Evolutionary conservation across 2,888 invertebrate genomes (phyloP).

Genomic region (Cryptus viduatorius): DNA sequence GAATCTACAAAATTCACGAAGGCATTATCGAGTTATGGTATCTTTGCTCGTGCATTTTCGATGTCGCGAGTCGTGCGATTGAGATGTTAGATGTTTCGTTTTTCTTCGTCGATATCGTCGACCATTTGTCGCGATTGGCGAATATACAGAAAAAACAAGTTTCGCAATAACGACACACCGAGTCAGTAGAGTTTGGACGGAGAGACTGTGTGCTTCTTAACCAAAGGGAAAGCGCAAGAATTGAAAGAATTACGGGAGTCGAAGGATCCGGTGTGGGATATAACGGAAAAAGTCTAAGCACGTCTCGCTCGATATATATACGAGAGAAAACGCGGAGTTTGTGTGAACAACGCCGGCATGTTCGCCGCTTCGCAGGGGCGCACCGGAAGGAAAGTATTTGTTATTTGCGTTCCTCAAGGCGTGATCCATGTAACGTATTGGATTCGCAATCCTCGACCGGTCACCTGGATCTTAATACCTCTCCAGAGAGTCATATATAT

Average conservation of each 20-base stretch:
- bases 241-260: conserved; percentile 9
- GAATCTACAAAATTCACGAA: no score
- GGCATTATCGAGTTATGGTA: no score
- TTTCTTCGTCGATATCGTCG: no score
- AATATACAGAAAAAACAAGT: neutral
- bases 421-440: conserved; percentile 33
- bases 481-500: conserved; percentile 29
- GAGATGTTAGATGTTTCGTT: no score
- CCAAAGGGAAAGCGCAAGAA: neutral
- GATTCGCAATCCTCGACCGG: conserved; percentile 34
- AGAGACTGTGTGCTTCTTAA: neutral
- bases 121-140: neutral
- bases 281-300: conserved; percentile 7
- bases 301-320: conserved; percentile 12
- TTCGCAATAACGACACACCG: neutral
- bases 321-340: neutral
- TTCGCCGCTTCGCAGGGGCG: neutral
- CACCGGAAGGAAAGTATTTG: conserved; percentile 37
- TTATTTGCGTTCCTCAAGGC: conserved; percentile 37
- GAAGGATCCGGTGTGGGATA: neutral
- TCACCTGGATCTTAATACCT: conserved; percentile 39
- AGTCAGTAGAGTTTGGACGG: neutral
- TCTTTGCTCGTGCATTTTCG: no score
- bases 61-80: no score
- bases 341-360: conserved; percentile 12